Conservation (phyloP, 1,140 invertebrate species). For the Cherax quadricarinatus region DNA sequence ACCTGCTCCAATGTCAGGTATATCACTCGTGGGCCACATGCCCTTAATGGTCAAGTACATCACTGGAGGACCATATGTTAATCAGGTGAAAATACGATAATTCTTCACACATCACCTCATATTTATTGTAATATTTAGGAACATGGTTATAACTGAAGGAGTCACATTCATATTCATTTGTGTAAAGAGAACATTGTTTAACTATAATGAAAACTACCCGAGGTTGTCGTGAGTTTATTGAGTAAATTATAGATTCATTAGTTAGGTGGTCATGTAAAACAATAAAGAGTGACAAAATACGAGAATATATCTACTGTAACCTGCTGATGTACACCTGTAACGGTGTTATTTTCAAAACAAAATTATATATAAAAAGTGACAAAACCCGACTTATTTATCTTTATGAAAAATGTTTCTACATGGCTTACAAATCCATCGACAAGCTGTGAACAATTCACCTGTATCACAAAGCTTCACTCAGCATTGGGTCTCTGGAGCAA, state of each 20-base stretch:
- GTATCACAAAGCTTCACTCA: background rate
- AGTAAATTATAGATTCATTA: background rate
- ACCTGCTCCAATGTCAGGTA: background rate
- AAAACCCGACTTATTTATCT: background rate
- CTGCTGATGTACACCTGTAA: no score
- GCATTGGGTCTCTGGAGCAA: background rate
- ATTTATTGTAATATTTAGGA: background rate
- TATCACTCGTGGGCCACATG: background rate
- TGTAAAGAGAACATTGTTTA: background rate
- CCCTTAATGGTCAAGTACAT: background rate
- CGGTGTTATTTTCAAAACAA: no score
- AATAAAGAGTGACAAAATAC: background rate
- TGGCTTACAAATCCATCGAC: background rate
- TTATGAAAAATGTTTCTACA: background rate
- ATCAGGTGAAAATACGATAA: background rate
- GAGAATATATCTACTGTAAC: no score
- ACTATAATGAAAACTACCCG: slow-evolving; percentile 1
- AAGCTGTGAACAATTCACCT: background rate
- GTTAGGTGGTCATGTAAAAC: background rate
- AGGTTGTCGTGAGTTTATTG: background rate
- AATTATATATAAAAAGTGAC: no score
- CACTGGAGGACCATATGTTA: background rate
- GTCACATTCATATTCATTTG: background rate
- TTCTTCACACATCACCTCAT: background rate
- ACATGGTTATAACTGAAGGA: background rate